Evolutionary conservation across 2,797 vertebrate genomes (phyloP).

Genomic region (Chromobotia macracanthus): DNA sequence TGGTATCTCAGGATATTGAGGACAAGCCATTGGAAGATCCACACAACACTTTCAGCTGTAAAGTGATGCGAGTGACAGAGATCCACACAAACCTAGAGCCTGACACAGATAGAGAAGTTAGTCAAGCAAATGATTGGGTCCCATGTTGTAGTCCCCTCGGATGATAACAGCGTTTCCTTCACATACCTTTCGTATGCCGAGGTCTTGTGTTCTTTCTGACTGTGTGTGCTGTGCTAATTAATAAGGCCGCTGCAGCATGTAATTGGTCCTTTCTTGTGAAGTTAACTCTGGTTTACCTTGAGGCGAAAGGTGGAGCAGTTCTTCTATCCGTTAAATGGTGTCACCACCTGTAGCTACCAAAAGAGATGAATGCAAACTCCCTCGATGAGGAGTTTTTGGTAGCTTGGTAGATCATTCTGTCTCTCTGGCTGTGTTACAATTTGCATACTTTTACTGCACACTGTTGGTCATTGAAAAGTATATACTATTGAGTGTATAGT

Average conservation of each 20-base stretch:
- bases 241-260: slow-evolving; percentile 76
- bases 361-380: neutral
- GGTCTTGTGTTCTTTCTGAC: slow-evolving; percentile 10
- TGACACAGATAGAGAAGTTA: slow-evolving; percentile 51
- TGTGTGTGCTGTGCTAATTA: slow-evolving; percentile 72
- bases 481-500: no score
- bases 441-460: neutral
- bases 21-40: slow-evolving; percentile 13
- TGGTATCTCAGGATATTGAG: slow-evolving; percentile 18
- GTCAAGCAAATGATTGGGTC: slow-evolving; percentile 58
- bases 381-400: neutral
- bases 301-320: slow-evolving; percentile 74
- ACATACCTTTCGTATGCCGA: slow-evolving; percentile 41
- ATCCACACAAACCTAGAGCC: slow-evolving; percentile 48
- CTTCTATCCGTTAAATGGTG: slow-evolving; percentile 71
- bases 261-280: slow-evolving; percentile 78
- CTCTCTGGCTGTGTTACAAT: neutral
- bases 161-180: slow-evolving; percentile 45
- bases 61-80: slow-evolving; percentile 42
- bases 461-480: no score
- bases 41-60: slow-evolving; percentile 13
- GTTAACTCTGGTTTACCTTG: slow-evolving; percentile 72
- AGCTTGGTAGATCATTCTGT: neutral
- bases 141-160: slow-evolving; percentile 48
- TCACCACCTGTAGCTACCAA: slow-evolving; percentile 62